Evolutionary conservation across 2,113 vertebrate genomes (phyloP).

Genomic region (Fregetta grallaria): DNA sequence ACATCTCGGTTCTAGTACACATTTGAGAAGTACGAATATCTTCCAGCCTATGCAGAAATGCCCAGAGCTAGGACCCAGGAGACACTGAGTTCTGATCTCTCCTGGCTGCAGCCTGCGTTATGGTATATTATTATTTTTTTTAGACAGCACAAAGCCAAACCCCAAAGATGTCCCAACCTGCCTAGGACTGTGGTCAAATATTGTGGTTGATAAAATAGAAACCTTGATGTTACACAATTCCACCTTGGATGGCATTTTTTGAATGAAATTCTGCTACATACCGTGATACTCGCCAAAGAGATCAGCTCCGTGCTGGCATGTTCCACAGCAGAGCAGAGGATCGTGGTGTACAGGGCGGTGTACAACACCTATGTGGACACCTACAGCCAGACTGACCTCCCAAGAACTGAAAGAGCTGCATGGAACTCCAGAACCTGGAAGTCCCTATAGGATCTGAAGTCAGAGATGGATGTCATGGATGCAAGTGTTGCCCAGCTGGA

Average conservation of each 20-base stretch:
- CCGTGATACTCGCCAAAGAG: background rate
- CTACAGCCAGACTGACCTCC: background rate
- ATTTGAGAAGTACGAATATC: background rate
- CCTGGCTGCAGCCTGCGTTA: background rate
- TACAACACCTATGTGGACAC: fast-evolving
- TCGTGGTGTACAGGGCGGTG: fast-evolving
- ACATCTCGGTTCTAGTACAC: background rate
- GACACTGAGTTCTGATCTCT: background rate
- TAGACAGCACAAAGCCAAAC: background rate
- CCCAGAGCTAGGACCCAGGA: background rate
- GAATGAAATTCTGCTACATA: background rate
- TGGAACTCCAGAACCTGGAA: background rate
- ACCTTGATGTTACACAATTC: background rate
- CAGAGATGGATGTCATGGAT: background rate
- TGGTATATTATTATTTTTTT: background rate
- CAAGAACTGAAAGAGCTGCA: background rate
- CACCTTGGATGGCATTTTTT: background rate
- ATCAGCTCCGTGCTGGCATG: fast-evolving
- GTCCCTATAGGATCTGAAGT: too few relatives aligned
- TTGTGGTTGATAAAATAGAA: background rate
- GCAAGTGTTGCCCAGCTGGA: background rate
- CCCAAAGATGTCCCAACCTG: background rate
- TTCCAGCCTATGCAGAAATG: background rate
- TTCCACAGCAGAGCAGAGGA: background rate
- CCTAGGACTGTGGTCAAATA: background rate